Evolutionary conservation across 1,140 invertebrate genomes (phyloP).

Genomic region (Nymphalis io): DNA sequence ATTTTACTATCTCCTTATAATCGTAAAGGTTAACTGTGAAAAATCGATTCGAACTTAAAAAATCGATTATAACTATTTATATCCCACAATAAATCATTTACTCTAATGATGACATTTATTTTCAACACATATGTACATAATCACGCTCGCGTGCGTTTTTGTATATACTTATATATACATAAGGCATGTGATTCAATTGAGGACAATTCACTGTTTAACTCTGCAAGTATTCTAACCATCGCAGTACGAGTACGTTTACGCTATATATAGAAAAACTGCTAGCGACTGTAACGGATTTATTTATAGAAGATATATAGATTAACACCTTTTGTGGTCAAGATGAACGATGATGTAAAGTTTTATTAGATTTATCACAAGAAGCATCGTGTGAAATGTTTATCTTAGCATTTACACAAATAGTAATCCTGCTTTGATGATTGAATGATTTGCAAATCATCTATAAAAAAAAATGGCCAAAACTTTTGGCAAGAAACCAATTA

Average conservation of each 20-base stretch:
- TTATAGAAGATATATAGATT: slow-evolving; percentile 6
- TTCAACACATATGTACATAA: not conserved
- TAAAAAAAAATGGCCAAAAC: no score
- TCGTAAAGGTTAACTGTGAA: no score
- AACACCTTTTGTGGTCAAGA: slow-evolving; percentile 14
- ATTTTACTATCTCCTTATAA: no score
- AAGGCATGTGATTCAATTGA: slow-evolving; percentile 20
- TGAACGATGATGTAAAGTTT: not conserved
- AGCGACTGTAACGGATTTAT: not conserved
- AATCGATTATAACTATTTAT: no score
- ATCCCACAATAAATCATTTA: no score
- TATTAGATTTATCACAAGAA: not conserved
- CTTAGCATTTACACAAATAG: no score
- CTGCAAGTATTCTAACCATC: slow-evolving; percentile 2
- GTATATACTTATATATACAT: not conserved
- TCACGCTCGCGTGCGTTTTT: not conserved
- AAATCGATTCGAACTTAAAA: no score
- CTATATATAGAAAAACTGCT: slow-evolving; percentile 18
- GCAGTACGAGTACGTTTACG: not conserved
- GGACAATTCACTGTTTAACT: slow-evolving; percentile 18
- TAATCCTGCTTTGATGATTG: no score
- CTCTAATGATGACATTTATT: no score
- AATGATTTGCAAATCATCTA: no score
- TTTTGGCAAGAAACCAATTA: no score
- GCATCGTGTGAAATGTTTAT: no score